These are phyloP conservation scores for Puma concolor DNA, from an alignment of 2,113 vertebrate species.

Conservation along the genomic window DNA sequence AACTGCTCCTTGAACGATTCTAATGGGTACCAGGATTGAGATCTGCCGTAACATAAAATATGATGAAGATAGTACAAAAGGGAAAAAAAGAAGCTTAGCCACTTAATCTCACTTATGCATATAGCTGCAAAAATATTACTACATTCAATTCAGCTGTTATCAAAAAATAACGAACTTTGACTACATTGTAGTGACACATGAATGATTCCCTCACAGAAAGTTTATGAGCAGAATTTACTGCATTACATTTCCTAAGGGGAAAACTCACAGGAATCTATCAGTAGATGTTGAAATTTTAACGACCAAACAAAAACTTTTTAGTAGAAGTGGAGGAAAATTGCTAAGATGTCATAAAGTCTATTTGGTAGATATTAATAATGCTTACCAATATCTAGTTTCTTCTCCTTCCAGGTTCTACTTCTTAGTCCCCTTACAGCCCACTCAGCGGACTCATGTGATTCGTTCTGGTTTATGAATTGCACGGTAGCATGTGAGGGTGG, in stretches of 20 bases:
- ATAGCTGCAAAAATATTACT: neutral
- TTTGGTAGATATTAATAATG: neutral
- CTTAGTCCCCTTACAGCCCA: too few relatives aligned
- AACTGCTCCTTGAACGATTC: neutral
- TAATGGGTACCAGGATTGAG: neutral
- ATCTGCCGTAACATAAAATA: neutral
- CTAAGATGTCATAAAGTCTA: neutral
- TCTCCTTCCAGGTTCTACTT: neutral
- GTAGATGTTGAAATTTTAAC: conserved; percentile 39
- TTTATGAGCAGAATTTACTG: conserved; percentile 7
- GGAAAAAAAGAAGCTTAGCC: neutral
- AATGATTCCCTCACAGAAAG: neutral
- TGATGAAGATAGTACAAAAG: neutral
- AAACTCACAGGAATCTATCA: neutral
- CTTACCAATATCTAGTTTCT: neutral
- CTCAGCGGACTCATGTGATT: neutral
- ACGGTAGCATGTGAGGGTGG: too few relatives aligned
- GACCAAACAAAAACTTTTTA: neutral
- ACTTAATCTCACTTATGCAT: neutral
- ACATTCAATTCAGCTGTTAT: neutral
- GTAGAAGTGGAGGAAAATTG: neutral
- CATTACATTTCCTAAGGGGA: conserved; percentile 15
- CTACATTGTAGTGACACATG: neutral
- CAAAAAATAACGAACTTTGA: neutral
- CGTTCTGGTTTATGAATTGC: neutral